phyloP scores from a whole-genome alignment of 2,113 vertebrate species.

The Ranitomeya imitator region DNA sequence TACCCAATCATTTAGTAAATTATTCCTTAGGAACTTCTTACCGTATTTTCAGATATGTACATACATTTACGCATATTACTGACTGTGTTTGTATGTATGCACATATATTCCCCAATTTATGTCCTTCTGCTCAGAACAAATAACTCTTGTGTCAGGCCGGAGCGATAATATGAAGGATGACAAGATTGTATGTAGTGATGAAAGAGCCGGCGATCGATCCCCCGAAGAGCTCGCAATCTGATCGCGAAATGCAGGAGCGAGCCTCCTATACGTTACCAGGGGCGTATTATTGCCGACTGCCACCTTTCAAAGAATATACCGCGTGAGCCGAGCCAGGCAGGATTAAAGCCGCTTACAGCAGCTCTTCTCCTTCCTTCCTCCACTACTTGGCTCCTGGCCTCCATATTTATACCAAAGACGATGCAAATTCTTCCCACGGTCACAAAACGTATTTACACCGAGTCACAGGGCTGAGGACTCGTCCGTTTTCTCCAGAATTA shows the following conservation, averaged over 20 bases:
- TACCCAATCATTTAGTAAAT: constrained; percentile 7
- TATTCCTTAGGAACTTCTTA: constrained; percentile 13
- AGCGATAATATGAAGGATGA: neutral
- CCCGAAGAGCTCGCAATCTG: neutral
- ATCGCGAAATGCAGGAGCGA: neutral
- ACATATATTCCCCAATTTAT: constrained; percentile 11
- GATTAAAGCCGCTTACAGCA: neutral
- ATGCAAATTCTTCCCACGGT: no score
- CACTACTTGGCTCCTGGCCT: no score
- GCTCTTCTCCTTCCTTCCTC: neutral
- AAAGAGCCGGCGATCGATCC: neutral
- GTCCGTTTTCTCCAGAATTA: no score
- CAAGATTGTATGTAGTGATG: neutral
- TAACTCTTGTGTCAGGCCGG: neutral
- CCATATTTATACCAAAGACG: no score
- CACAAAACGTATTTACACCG: no score
- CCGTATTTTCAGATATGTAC: constrained; percentile 23
- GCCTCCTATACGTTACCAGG: neutral
- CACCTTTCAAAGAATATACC: constrained; percentile 14
- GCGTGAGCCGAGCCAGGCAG: neutral
- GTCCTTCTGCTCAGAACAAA: neutral
- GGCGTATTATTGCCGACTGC: constrained; percentile 18
- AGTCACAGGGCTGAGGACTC: no score
- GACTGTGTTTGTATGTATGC: constrained; percentile 11
- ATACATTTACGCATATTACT: constrained; percentile 8